phyloP scores from a whole-genome alignment of 2,888 invertebrate species.

The Drepana falcataria region DNA sequence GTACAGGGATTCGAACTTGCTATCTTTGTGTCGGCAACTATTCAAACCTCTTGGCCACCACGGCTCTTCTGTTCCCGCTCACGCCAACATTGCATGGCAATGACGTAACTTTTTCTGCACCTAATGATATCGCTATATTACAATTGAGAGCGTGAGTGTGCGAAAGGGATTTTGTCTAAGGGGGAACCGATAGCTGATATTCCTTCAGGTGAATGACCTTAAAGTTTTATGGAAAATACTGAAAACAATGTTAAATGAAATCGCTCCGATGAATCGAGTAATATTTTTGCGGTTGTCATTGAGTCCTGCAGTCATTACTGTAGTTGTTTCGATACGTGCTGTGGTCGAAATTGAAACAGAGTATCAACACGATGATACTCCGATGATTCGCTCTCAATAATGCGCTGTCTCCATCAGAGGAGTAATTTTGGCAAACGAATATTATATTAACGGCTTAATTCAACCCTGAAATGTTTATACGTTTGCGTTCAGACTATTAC shows the following conservation, averaged over 20 bases:
- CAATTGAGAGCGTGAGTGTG: no score
- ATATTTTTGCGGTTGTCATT: conserved; percentile 27
- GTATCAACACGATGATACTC: conserved; percentile 2
- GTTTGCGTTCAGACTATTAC: background rate
- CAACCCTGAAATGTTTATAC: background rate
- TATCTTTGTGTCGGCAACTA: no score
- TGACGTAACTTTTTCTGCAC: no score
- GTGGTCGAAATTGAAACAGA: conserved; percentile 19
- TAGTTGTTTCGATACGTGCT: conserved; percentile 20
- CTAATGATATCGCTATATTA: no score
- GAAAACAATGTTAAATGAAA: conserved; percentile 30
- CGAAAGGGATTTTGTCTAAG: no score
- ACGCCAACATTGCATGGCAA: no score
- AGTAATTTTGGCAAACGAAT: conserved; percentile 1
- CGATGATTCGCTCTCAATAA: background rate
- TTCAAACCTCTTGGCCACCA: no score
- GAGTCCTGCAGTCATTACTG: conserved; percentile 20
- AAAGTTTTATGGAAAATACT: conserved; percentile 7
- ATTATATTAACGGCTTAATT: conserved; percentile 3
- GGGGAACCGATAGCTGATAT: no score
- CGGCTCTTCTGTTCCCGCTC: no score
- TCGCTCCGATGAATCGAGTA: conserved; percentile 23
- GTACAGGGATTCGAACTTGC: no score
- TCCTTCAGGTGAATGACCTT: background rate
- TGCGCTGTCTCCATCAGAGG: background rate